Evolutionary conservation across 2,113 vertebrate genomes (phyloP).

Genomic region (Pseudonaja textilis): DNA sequence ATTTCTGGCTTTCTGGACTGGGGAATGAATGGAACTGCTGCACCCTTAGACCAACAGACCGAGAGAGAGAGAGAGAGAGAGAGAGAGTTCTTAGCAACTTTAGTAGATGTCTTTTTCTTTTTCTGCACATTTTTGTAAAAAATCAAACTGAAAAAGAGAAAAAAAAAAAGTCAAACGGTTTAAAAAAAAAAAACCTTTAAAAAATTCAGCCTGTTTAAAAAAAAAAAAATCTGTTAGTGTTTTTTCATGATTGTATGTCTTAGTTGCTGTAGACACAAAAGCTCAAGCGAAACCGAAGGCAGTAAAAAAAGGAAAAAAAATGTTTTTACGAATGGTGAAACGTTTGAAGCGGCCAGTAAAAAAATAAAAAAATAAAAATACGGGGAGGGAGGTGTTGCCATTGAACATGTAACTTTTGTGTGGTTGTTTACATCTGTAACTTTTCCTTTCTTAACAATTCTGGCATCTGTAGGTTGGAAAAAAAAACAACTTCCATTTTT

Average conservation of each 20-base stretch:
- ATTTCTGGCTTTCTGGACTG: conserved; percentile 28
- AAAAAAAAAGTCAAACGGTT: conserved; percentile 23
- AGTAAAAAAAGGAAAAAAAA: conserved; percentile 38
- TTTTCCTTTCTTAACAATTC: conserved; percentile 49
- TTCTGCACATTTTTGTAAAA: conserved; percentile 53
- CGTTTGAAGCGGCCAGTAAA: conserved; percentile 67
- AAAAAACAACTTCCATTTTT: conserved; percentile 56
- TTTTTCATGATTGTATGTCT: conserved; percentile 54
- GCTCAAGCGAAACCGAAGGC: conserved; percentile 50
- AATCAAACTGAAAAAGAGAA: neutral
- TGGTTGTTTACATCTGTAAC: conserved; percentile 69
- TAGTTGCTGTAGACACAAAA: conserved; percentile 58
- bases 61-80: neutral
- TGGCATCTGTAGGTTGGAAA: conserved; percentile 58
- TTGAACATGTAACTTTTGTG: conserved; percentile 62
- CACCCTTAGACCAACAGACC: conserved; percentile 30
- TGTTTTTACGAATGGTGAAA: conserved; percentile 65
- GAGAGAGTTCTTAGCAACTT: conserved; percentile 28
- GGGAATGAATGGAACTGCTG: conserved; percentile 29
- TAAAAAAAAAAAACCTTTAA: neutral
- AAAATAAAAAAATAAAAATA: neutral
- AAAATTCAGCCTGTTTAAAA: conserved; percentile 33
- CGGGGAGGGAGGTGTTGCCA: conserved; percentile 39
- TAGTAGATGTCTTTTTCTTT: conserved; percentile 49
- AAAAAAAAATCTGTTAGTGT: conserved; percentile 50